These are phyloP conservation scores for Eulemur rubriventer DNA, from an alignment of 2,797 vertebrate genomes.

Conservation along the genomic window DNA sequence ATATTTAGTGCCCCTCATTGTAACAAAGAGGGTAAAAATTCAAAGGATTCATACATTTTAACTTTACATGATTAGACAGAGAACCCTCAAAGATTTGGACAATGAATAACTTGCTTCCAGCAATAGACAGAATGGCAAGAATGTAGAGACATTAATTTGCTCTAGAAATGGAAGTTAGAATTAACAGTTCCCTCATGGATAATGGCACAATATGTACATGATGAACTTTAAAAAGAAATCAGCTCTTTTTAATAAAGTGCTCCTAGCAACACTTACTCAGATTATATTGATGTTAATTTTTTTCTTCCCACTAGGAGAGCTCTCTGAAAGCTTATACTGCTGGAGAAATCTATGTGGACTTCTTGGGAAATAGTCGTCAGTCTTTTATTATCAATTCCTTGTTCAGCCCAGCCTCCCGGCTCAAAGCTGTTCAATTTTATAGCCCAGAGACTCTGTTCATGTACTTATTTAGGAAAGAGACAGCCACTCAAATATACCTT, in stretches of 20 bases:
- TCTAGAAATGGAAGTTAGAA: slow-evolving; percentile 15
- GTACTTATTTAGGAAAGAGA: neutral
- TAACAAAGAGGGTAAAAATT: neutral
- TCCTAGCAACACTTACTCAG: neutral
- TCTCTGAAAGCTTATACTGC: neutral
- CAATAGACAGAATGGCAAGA: slow-evolving; percentile 13
- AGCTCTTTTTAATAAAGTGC: neutral
- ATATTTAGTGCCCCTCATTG: slow-evolving; percentile 22
- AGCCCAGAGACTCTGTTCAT: neutral
- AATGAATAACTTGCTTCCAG: slow-evolving; percentile 65
- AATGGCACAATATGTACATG: neutral
- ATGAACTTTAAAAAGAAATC: slow-evolving; percentile 43
- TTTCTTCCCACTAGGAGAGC: neutral
- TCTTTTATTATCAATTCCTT: neutral
- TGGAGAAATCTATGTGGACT: neutral
- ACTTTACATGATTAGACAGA: slow-evolving; percentile 49
- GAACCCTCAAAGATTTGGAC: slow-evolving; percentile 49
- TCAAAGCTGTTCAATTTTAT: neutral
- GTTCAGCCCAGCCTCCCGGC: neutral
- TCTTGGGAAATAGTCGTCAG: neutral
- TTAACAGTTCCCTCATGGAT: neutral
- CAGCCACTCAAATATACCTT: neutral
- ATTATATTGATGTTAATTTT: slow-evolving; percentile 42
- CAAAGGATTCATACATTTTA: slow-evolving; percentile 40
- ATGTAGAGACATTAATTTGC: slow-evolving; percentile 54